These are phyloP conservation scores for Drosophila tsacasi DNA, from an alignment of 1,140 invertebrate species.

Conservation along the genomic window DNA sequence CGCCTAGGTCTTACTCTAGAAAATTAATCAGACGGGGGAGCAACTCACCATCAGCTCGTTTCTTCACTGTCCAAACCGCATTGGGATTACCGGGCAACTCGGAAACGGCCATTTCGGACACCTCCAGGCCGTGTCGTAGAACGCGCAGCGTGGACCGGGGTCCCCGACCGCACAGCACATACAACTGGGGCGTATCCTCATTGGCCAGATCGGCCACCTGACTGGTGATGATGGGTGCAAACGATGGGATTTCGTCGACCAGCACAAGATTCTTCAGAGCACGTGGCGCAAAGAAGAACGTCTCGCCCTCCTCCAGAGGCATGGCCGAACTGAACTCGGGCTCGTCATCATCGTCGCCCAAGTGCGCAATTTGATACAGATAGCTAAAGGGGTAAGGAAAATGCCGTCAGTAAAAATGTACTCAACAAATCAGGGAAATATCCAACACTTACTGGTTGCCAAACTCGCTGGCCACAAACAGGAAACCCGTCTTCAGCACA, in stretches of 20 bases:
- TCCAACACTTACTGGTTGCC: conserved; percentile 97
- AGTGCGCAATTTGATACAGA: conserved; percentile 99
- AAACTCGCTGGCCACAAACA: conserved; percentile 99
- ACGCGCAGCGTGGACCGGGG: conserved; percentile 97
- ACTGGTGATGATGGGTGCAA: conserved; percentile 95
- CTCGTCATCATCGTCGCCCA: conserved; percentile 99
- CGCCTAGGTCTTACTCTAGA: conserved; percentile 34
- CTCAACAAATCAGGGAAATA: neutral
- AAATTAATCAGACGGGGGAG: neutral
- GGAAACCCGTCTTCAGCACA: conserved; percentile 99
- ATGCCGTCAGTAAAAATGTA: neutral
- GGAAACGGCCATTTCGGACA: conserved; percentile 99
- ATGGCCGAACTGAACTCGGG: conserved; percentile 99
- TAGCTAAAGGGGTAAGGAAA: conserved; percentile 89
- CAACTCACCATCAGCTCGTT: conserved; percentile 91
- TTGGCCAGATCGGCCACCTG: conserved; percentile 94
- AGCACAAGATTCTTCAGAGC: conserved; percentile 97
- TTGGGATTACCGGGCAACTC: conserved; percentile 99
- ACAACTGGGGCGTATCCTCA: conserved; percentile 99
- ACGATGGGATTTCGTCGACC: conserved; percentile 98
- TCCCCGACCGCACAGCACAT: conserved; percentile 97
- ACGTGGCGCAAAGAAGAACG: conserved; percentile 99
- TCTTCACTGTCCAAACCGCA: conserved; percentile 99
- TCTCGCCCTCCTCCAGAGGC: conserved; percentile 99
- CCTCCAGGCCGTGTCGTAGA: conserved; percentile 98